Evolutionary conservation across 2,797 vertebrate genomes (phyloP).

Genomic region (Eleutherodactylus coqui): DNA sequence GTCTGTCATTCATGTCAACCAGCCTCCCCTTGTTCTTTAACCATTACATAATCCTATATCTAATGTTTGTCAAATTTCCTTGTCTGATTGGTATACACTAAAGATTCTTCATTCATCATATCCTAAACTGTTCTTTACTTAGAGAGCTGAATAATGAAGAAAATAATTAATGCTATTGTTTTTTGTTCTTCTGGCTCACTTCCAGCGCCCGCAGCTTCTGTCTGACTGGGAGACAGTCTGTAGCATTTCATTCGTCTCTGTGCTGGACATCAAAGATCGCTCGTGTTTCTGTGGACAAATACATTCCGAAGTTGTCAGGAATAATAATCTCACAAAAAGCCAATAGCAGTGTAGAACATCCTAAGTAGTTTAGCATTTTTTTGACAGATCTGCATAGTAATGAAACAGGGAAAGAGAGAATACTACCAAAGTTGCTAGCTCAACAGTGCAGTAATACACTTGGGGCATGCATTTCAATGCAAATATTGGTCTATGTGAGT

Average conservation of each 20-base stretch:
- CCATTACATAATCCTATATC: not conserved
- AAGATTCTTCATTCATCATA: constrained; percentile 16
- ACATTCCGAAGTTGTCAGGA: constrained; percentile 68
- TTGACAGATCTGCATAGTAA: constrained; percentile 51
- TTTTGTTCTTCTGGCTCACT: constrained; percentile 67
- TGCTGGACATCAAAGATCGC: constrained; percentile 54
- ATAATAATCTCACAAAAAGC: constrained; percentile 64
- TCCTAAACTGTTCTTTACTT: constrained; percentile 23
- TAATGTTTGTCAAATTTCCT: not conserved
- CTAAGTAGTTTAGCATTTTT: constrained; percentile 65
- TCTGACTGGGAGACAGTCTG: constrained; percentile 65
- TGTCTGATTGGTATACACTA: not conserved
- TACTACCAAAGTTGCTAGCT: constrained; percentile 6
- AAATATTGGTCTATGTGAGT: constrained; percentile 9
- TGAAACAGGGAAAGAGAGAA: constrained; percentile 4
- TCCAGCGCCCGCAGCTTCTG: constrained; percentile 66
- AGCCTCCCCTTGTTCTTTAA: not conserved
- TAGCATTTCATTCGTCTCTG: constrained; percentile 67
- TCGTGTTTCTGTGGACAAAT: constrained; percentile 64
- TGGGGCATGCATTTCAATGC: not conserved
- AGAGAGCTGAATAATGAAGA: constrained; percentile 65
- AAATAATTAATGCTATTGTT: constrained; percentile 72
- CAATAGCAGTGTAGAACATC: constrained; percentile 60
- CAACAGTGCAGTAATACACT: constrained; percentile 27
- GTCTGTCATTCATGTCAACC: not conserved